These are phyloP conservation scores for Sogatella furcifera DNA, from an alignment of 1,140 invertebrate genomes.

Conservation along the genomic window DNA sequence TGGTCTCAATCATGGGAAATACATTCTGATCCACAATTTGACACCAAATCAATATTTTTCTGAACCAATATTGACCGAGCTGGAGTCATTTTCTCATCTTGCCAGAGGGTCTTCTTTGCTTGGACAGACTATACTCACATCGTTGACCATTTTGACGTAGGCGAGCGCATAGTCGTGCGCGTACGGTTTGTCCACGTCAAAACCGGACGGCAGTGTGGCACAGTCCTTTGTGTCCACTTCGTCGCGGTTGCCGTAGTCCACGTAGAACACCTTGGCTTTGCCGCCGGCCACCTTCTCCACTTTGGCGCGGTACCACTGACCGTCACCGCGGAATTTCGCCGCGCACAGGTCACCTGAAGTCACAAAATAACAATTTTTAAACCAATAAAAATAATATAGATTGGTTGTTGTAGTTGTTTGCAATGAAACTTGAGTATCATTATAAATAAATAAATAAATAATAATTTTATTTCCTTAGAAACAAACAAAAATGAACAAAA, in stretches of 20 bases:
- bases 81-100: too few species aligned
- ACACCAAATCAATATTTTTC: too few species aligned
- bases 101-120: too few species aligned
- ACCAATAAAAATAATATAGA: too few species aligned
- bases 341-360: slow-evolving; percentile 77
- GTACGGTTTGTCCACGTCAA: slow-evolving; percentile 60
- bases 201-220: slow-evolving; percentile 69
- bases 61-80: too few species aligned
- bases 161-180: slow-evolving; percentile 81
- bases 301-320: slow-evolving; percentile 88
- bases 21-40: too few species aligned
- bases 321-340: slow-evolving; percentile 72
- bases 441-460: too few species aligned
- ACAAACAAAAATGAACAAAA: too few species aligned
- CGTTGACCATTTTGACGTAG: slow-evolving; percentile 61
- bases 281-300: slow-evolving; percentile 72
- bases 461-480: too few species aligned
- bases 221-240: slow-evolving; percentile 45
- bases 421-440: too few species aligned
- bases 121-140: slow-evolving; percentile 10
- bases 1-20: too few species aligned
- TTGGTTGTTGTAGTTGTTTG: too few species aligned
- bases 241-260: slow-evolving; percentile 93
- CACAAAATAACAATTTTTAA: not conserved
- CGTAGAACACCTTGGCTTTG: slow-evolving; percentile 59